Conservation (phyloP, 2,888 invertebrate genomes). For the Pristionchus exspectatus region DNA sequence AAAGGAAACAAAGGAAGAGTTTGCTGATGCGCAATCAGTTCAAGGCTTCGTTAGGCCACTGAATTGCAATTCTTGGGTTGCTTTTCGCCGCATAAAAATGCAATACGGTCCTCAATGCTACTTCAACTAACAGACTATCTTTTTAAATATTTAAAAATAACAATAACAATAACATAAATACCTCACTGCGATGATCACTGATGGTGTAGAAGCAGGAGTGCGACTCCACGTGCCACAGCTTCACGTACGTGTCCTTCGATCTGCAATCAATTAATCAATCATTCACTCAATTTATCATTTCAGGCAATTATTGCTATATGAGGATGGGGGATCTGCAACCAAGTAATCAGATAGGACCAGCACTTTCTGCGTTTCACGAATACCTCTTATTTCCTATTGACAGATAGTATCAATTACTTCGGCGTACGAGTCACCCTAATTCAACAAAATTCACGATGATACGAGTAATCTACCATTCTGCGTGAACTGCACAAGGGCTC, state of each 20-base stretch:
- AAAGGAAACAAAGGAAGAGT: neutral
- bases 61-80: no score
- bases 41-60: no score
- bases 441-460: slow-evolving; percentile 78
- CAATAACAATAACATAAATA: slow-evolving; percentile 78
- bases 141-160: neutral
- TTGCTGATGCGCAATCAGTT: no score
- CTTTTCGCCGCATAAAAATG: no score
- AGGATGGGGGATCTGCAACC: slow-evolving; percentile 83
- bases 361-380: neutral
- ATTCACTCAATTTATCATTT: no score
- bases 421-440: no score
- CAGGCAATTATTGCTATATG: no score
- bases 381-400: neutral
- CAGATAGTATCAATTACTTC: neutral
- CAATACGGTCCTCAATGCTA: no score
- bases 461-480: slow-evolving; percentile 79
- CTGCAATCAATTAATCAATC: no score
- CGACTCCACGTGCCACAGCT: slow-evolving; percentile 96
- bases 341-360: no score
- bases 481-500: slow-evolving; percentile 82
- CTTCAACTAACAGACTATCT: no score
- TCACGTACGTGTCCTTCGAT: slow-evolving; percentile 94
- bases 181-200: slow-evolving; percentile 85
- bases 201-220: slow-evolving; percentile 96